Base-by-base conservation (phyloP, 2,797 vertebrate genomes). In the Crocidura indochinensis region DNA sequence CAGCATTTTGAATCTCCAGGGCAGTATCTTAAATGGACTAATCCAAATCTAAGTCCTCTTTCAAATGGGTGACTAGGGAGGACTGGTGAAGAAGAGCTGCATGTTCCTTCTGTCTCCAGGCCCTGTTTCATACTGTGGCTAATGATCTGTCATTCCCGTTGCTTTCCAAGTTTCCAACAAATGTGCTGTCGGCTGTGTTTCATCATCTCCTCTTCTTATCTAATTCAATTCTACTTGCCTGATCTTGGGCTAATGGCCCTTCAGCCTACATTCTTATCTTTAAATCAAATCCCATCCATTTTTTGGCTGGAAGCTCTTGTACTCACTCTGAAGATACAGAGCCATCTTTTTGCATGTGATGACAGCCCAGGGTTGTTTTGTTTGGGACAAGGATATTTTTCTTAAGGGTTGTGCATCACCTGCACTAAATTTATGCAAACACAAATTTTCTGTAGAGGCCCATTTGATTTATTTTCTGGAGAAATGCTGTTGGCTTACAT, bases 251-350 rank as follows among this genome's bases (percentile, higher is more conserved):
- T 53, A 7, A 84, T 29, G 68, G 29, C 62, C 3, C 14, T 82
- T 79, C 11, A 47, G 31, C 24, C 46, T 72, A 9, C 49, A 14
- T 76, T 75, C 29, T 69, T 76, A 64, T 80, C 67, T 94, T 64
- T 88, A 27, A 75, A 49, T 60, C 74, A 74, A 31, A 29, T 84
- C 60, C 88, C 60, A 44, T 31, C 44, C 68, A n/a, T 75, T 0
- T 53, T 29, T 49, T 17, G 65, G 7, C 71, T 8, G 1, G 44
- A 15, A n/a, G 6, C 78, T 72, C 17, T 22, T 44, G 56, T 24
- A 24, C 6, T 29, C 6, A 24, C 31, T 60, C 31, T 49, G 17
- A 38, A 73, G 26, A 2, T 29, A 38, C 38, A 38, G 38, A 38
- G 17, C 44, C 27, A 8, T 76, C 29, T 81, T 73, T 47, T 19